phyloP scores from a whole-genome alignment of 2,888 invertebrate genomes.

The Brachynemurus nebulosus region DNA sequence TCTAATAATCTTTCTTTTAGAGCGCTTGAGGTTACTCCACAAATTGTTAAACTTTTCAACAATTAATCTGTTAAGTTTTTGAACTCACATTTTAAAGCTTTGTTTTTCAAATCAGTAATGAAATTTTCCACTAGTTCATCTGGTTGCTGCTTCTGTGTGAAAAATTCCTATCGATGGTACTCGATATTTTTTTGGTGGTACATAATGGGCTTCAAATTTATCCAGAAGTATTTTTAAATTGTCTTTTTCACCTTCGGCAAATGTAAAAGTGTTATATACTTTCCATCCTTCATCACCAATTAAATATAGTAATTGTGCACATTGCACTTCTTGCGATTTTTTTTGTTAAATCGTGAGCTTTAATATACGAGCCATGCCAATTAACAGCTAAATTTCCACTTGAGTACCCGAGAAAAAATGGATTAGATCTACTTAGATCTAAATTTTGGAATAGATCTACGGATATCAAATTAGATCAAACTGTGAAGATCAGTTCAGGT shows the following conservation, averaged over 20 bases:
- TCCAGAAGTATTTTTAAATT: conserved; percentile 13
- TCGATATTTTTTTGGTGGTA: conserved; percentile 17
- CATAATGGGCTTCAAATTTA: conserved; percentile 19
- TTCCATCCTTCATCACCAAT: conserved; percentile 19
- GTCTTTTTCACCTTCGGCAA: conserved; percentile 14
- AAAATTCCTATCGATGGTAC: conserved; percentile 18
- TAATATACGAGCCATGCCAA: conserved; percentile 18
- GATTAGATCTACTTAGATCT: no score
- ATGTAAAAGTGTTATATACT: conserved; percentile 18
- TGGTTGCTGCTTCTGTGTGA: conserved; percentile 14
- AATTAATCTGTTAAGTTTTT: conserved; percentile 15
- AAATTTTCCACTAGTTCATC: conserved; percentile 18
- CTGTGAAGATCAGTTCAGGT: no score
- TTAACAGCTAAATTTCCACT: conserved; percentile 17
- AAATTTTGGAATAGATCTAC: no score
- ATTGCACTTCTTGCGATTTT: conserved; percentile 17
- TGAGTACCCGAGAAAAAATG: no score
- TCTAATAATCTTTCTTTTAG: conserved; percentile 18
- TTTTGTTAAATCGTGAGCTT: conserved; percentile 17
- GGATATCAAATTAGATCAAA: no score
- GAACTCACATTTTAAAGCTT: conserved; percentile 17
- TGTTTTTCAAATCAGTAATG: conserved; percentile 17
- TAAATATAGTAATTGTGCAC: conserved; percentile 18
- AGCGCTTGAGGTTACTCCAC: conserved; percentile 15
- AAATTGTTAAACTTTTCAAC: conserved; percentile 17